These are phyloP conservation scores for Anodontia alba DNA, from an alignment of 2,888 invertebrate genomes.

Conservation along the genomic window DNA sequence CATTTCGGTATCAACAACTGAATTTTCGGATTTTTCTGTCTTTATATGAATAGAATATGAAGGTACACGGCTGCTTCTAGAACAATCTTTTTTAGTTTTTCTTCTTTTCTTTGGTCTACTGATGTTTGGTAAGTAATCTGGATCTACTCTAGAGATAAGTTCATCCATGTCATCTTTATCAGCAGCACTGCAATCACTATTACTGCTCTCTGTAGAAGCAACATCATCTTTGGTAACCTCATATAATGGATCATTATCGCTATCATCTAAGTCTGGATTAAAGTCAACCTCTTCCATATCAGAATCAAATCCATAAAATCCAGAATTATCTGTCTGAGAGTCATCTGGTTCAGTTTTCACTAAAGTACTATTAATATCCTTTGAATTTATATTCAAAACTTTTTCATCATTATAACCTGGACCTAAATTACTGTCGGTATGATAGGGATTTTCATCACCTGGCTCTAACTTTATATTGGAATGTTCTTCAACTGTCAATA, in stretches of 20 bases:
- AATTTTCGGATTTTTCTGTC: not conserved
- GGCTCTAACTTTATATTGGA: too few species aligned
- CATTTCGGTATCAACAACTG: not conserved
- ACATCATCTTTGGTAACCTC: slow-evolving; percentile 15
- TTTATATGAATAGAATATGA: not conserved
- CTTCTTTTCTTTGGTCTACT: slow-evolving; percentile 13
- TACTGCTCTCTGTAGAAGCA: slow-evolving; percentile 13
- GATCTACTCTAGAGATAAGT: slow-evolving; percentile 1
- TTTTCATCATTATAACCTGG: not conserved
- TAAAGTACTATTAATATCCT: not conserved
- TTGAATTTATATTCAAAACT: not conserved
- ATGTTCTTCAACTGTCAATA: too few species aligned
- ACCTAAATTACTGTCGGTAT: too few species aligned
- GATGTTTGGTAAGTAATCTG: not conserved
- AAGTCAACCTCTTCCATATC: slow-evolving; percentile 32
- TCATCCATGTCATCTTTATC: slow-evolving; percentile 28
- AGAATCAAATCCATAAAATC: not conserved
- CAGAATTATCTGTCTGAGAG: not conserved
- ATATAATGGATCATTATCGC: slow-evolving; percentile 42
- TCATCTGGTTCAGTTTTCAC: not conserved
- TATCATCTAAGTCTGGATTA: slow-evolving; percentile 19
- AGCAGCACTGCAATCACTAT: slow-evolving; percentile 7
- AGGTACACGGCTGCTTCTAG: not conserved
- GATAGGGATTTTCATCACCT: too few species aligned
- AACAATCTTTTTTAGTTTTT: not conserved